Evolutionary conservation across 2,113 vertebrate species (phyloP).

Genomic region (Sebastes schlegelii): DNA sequence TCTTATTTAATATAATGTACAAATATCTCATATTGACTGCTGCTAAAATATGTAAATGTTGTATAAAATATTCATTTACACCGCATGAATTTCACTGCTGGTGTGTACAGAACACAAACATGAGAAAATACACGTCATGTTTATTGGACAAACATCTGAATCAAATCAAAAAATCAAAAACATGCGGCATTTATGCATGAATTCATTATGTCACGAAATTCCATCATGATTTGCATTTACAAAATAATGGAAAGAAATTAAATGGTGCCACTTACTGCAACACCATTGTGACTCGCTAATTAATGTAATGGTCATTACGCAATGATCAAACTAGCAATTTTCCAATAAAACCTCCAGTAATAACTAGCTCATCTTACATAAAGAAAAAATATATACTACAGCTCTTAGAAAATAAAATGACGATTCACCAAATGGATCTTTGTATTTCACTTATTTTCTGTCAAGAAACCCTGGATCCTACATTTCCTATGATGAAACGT

Average conservation of each 20-base stretch:
- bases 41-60: constrained; percentile 23
- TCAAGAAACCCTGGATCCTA: neutral
- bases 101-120: neutral
- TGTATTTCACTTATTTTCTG: constrained; percentile 2
- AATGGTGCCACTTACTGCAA: constrained; percentile 40
- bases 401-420: neutral
- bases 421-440: constrained; percentile 14
- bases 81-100: constrained; percentile 5
- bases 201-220: constrained; percentile 35
- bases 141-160: constrained; percentile 51
- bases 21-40: constrained; percentile 1
- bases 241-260: constrained; percentile 53
- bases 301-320: constrained; percentile 30
- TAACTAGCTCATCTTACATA: constrained; percentile 17
- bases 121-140: constrained; percentile 29
- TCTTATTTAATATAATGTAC: neutral
- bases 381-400: neutral
- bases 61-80: constrained; percentile 35
- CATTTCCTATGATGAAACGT: neutral
- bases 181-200: constrained; percentile 37
- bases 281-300: constrained; percentile 24
- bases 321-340: constrained; percentile 36
- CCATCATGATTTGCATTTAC: constrained; percentile 47
- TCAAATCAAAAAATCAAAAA: constrained; percentile 59
- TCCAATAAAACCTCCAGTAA: constrained; percentile 28